phyloP scores from a whole-genome alignment of 1,140 invertebrate genomes.

The Ips typographus region DNA sequence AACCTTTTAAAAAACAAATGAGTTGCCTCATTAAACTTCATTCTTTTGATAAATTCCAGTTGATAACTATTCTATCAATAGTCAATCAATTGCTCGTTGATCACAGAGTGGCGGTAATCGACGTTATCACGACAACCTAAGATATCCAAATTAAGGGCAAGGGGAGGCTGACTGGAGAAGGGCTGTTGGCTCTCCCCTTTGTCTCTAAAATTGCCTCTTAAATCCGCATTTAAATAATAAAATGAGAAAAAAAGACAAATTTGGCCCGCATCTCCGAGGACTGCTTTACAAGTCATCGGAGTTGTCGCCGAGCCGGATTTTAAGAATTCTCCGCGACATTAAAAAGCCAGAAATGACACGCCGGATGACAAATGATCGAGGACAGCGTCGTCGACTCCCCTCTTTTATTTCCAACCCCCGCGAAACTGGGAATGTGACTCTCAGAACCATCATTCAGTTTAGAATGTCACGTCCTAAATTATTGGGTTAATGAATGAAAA shows the following conservation, averaged over 20 bases:
- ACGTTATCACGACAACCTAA: constrained; percentile 22
- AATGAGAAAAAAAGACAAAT: constrained; percentile 39
- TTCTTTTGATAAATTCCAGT: too few species aligned
- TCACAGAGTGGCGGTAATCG: not conserved
- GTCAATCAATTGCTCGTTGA: too few species aligned
- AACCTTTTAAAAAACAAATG: too few species aligned
- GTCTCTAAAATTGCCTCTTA: constrained; percentile 34
- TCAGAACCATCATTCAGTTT: too few species aligned
- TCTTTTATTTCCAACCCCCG: not conserved
- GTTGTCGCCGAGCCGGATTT: constrained; percentile 34
- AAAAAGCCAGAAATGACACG: constrained; percentile 40
- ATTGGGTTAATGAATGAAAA: too few species aligned
- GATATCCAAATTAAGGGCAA: constrained; percentile 24
- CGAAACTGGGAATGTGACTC: too few species aligned
- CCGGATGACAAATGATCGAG: constrained; percentile 48
- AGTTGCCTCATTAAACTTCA: too few species aligned
- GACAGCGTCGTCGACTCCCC: constrained; percentile 18
- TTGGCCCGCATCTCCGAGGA: constrained; percentile 32
- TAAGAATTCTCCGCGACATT: constrained; percentile 39
- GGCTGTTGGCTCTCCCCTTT: constrained; percentile 12
- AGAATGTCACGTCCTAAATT: too few species aligned
- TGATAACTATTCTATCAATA: too few species aligned
- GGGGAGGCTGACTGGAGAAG: not conserved
- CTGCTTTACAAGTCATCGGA: constrained; percentile 39
- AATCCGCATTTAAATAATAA: constrained; percentile 40